Evolutionary conservation across 2,797 vertebrate species (phyloP), one percentile per base, ranked within the genome.

Genomic region (Oreochromis grahami): DNA sequence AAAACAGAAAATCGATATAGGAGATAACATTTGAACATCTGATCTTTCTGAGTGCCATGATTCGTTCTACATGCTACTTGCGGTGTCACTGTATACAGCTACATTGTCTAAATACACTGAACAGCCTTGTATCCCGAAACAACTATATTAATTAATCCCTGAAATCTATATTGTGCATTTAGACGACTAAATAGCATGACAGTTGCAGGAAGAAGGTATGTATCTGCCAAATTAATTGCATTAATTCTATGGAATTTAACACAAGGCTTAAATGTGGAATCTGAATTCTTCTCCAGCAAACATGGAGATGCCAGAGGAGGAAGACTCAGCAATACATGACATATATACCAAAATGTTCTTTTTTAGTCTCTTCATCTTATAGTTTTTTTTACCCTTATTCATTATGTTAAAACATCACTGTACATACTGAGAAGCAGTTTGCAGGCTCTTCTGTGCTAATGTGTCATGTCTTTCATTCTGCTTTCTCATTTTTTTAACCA

Each of bases 1-100:
- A 89, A 78, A 79, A 74, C 24, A 60, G 50, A 85, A 17, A 2
- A 36, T 58, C 55, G 70, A 85, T 91, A 58, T 78, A 83, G 79
- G 43, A 81, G 82, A 78, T 81, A 55, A 92, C 88, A 85, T 56
- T 29, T 56, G 4, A 15, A 56, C 24, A 56, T 29, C 24, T 56
- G 53, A 56, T 56, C 53, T 56, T 5, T 56, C 29, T 56, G 55
- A 56, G 8, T 56, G 26, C 26, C 55, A 17, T 56, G 55, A 56
- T 56, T 56, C 3, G 5, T 32, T 32, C 55, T 32, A 56, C 55
- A 56, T 9, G 55, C 55, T 56, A 29, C 55, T 56, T 26, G 14
- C 55, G 17, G 26, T 32, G 26, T 5, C 55, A 56, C 55, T 17
- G 14, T 29, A 29, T 56, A 56, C 14, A 32, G 14, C 26, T 56